Evolutionary conservation across 2,113 vertebrate species (phyloP).

Genomic region (Ailurus styani): DNA sequence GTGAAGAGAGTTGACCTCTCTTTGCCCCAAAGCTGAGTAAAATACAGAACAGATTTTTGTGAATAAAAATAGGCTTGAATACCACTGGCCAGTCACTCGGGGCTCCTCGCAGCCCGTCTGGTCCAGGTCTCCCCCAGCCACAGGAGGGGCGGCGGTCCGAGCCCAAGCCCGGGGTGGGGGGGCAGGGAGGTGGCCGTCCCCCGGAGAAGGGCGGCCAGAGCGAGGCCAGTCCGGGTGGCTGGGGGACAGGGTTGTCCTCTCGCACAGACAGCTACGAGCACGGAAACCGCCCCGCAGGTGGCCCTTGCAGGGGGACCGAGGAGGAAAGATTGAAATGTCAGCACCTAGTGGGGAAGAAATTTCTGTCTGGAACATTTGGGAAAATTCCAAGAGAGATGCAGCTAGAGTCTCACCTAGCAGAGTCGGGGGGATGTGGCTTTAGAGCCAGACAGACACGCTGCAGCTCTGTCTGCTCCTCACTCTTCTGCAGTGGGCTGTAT

Average conservation of each 20-base stretch:
- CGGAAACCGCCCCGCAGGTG: not conserved
- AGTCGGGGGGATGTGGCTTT: not conserved
- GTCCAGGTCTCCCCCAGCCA: not conserved
- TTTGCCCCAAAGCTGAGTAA: conserved; percentile 66
- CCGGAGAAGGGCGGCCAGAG: not conserved
- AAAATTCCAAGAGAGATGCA: not conserved
- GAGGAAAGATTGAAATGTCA: not conserved
- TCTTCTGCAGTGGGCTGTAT: not conserved
- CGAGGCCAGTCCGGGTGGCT: not conserved
- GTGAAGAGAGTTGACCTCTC: conserved; percentile 64
- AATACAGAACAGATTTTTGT: conserved; percentile 72
- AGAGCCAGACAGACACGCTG: not conserved
- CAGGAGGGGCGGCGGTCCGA: not conserved
- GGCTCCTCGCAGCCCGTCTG: not conserved
- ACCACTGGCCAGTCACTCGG: not conserved
- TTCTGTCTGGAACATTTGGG: not conserved
- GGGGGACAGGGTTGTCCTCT: not conserved
- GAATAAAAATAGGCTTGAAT: conserved; percentile 66
- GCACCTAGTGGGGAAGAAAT: not conserved
- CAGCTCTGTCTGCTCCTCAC: not conserved
- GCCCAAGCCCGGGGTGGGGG: not conserved
- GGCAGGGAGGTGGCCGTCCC: not conserved
- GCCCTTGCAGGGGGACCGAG: not conserved
- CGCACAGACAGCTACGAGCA: rapidly evolving
- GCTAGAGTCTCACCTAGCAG: not conserved